phyloP scores from a whole-genome alignment of 23 tunicate genomes.

The Ciona savignyi region DNA sequence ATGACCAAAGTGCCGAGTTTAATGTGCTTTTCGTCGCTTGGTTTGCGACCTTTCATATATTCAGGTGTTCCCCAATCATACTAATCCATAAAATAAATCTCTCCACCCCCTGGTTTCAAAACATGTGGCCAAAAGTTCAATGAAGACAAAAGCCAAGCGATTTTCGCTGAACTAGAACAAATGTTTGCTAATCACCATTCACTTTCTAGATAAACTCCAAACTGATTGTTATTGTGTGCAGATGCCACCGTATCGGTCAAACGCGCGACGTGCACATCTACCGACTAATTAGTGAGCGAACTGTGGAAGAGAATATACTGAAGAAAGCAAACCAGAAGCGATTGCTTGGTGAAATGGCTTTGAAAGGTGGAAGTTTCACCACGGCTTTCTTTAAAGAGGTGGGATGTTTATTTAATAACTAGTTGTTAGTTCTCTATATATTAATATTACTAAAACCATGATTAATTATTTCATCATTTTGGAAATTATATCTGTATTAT shows the following conservation, averaged over 20 bases:
- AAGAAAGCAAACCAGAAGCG: slow-evolving; percentile 97
- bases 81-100: too few species aligned
- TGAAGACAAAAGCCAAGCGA: background rate
- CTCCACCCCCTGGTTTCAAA: too few species aligned
- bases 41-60: background rate
- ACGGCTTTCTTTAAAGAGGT: slow-evolving; percentile 89
- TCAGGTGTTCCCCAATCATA: too few species aligned
- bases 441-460: too few species aligned
- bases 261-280: slow-evolving; percentile 97
- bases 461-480: too few species aligned
- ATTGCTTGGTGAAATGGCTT: slow-evolving; percentile 77
- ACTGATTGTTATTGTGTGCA: slow-evolving; percentile 10
- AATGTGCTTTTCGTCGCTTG: slow-evolving; percentile 2
- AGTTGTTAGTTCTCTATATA: too few species aligned
- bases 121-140: background rate
- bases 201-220: too few species aligned
- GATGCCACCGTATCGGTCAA: slow-evolving; percentile 99
- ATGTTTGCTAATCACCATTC: too few species aligned
- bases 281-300: slow-evolving; percentile 75
- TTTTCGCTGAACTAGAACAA: background rate
- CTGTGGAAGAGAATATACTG: slow-evolving; percentile 93
- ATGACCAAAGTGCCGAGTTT: slow-evolving; percentile 44
- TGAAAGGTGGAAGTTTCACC: slow-evolving; percentile 94
- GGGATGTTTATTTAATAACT: too few species aligned
- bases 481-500: too few species aligned